phyloP scores from a whole-genome alignment of 2,113 vertebrate species.

The Corythaixoides concolor region DNA sequence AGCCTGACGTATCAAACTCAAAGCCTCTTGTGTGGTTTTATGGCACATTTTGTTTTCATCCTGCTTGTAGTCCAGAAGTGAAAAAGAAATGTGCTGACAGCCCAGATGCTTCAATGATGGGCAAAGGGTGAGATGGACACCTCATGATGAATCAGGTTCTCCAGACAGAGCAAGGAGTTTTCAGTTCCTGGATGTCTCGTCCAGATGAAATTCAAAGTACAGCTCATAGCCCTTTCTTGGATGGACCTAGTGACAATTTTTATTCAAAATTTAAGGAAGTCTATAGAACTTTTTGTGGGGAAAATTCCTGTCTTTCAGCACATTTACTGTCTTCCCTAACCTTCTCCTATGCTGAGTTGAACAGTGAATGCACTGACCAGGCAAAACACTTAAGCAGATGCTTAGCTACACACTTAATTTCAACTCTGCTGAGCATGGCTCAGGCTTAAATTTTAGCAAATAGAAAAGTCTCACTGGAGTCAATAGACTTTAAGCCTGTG shows the following conservation, averaged over 20 bases:
- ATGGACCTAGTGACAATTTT: background rate
- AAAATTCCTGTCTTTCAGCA: background rate
- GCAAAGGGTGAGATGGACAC: background rate
- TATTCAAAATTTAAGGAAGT: background rate
- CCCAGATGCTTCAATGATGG: background rate
- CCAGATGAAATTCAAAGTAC: background rate
- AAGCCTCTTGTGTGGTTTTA: slow-evolving; percentile 31
- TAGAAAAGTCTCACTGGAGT: background rate
- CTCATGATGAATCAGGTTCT: slow-evolving; percentile 36
- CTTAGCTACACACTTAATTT: background rate
- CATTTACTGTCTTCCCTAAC: background rate
- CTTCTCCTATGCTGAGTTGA: background rate
- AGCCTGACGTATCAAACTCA: background rate
- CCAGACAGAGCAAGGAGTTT: background rate
- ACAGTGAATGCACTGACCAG: background rate
- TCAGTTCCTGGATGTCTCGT: slow-evolving; percentile 20
- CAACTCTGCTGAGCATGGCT: background rate
- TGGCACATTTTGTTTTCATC: background rate
- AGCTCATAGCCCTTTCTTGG: background rate
- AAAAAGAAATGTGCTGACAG: background rate
- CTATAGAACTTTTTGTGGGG: background rate
- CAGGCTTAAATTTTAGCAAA: background rate
- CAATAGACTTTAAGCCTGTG: background rate
- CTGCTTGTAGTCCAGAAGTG: background rate
- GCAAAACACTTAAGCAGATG: background rate